Evolutionary conservation across 2,797 vertebrate species (phyloP).

Genomic region (Bradypus variegatus): DNA sequence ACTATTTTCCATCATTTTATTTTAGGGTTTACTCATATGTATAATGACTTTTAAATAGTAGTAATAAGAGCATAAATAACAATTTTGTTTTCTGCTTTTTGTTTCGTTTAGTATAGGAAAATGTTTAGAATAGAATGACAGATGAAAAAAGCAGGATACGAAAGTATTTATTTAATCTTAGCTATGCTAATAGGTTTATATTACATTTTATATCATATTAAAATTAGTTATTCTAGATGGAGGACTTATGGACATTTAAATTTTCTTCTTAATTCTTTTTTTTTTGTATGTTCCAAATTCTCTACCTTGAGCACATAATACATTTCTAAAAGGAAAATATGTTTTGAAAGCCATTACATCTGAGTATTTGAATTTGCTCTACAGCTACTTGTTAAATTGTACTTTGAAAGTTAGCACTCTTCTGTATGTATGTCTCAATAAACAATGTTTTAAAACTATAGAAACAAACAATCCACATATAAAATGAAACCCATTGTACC

Average conservation of each 20-base stretch:
- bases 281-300: background rate
- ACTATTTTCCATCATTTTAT: conserved; percentile 15
- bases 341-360: background rate
- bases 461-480: too few species aligned
- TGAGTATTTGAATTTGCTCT: background rate
- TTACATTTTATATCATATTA: background rate
- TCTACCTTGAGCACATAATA: background rate
- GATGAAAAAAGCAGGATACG: background rate
- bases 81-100: background rate
- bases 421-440: too few species aligned
- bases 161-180: background rate
- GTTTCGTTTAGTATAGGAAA: background rate
- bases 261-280: conserved; percentile 27
- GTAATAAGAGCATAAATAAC: background rate
- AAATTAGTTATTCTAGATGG: background rate
- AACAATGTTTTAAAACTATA: too few species aligned
- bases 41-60: background rate
- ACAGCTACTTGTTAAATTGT: too few species aligned
- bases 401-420: too few species aligned
- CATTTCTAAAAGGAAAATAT: background rate
- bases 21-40: background rate
- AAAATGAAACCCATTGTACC: background rate
- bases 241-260: background rate
- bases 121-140: background rate
- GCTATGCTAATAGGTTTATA: background rate